Percentiles rank a stretch among this genome's conserved stretches.
These are phyloP conservation scores for Zaprionus bogoriensis DNA, from an alignment of 2,888 invertebrate genomes.

Conservation along the genomic window DNA sequence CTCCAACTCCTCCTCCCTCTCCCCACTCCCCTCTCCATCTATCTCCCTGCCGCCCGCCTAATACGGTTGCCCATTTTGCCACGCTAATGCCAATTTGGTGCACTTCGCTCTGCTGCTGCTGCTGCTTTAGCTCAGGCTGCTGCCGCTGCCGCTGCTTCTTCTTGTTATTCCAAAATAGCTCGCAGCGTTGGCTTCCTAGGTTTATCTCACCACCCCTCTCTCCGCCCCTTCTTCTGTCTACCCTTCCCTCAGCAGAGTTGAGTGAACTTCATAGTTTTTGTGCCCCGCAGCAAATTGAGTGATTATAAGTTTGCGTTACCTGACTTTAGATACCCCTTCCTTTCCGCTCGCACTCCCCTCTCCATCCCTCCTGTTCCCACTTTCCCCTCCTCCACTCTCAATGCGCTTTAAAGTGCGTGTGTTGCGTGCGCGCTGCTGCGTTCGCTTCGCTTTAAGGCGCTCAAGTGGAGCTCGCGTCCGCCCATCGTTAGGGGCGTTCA, in stretches of 20 bases:
- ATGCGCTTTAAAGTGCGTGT: slow-evolving; percentile 54
- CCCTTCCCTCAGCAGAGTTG: slow-evolving; percentile 44
- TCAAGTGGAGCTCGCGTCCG: slow-evolving; percentile 7
- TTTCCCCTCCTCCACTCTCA: background rate
- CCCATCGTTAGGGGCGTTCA: slow-evolving; percentile 14
- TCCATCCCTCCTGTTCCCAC: background rate
- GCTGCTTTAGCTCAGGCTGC: no score
- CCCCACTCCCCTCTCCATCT: no score
- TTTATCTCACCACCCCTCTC: slow-evolving; percentile 4
- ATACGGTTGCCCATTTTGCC: slow-evolving; percentile 31
- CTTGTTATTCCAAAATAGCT: slow-evolving; percentile 54
- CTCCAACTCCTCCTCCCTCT: background rate
- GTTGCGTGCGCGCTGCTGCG: slow-evolving; percentile 7
- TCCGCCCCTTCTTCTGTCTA: background rate
- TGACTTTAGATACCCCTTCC: slow-evolving; percentile 25
- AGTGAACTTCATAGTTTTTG: slow-evolving; percentile 69
- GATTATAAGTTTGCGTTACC: slow-evolving; percentile 75
- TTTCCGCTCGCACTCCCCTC: background rate
- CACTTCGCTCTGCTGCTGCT: slow-evolving; percentile 50
- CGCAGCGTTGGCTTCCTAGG: slow-evolving; percentile 65
- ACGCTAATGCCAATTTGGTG: slow-evolving; percentile 73
- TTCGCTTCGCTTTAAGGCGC: slow-evolving; percentile 21
- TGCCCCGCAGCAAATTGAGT: slow-evolving; percentile 72
- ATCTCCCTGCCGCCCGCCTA: no score
- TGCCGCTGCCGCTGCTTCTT: background rate